These are phyloP conservation scores for Vulpes vulpes DNA, from an alignment of 2,113 vertebrate genomes.

Conservation along the genomic window DNA sequence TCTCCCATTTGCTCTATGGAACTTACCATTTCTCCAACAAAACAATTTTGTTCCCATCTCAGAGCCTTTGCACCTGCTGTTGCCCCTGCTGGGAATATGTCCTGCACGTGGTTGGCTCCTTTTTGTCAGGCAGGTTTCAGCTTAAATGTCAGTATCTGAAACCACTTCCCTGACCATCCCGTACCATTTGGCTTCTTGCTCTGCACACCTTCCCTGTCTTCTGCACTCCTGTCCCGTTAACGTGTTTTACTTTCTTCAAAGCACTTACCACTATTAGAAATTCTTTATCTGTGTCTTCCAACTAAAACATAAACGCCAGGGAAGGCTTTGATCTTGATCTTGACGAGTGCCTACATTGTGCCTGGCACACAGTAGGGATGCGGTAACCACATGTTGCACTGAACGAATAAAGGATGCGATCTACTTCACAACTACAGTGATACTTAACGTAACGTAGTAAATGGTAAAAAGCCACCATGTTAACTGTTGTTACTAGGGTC, in stretches of 20 bases:
- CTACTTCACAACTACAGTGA: neutral
- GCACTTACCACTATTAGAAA: neutral
- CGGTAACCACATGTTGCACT: neutral
- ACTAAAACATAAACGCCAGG: conserved; percentile 25
- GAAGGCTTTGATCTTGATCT: conserved; percentile 5
- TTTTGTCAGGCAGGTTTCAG: neutral
- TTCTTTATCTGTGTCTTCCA: neutral
- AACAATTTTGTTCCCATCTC: neutral
- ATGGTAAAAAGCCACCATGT: neutral
- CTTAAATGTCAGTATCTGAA: neutral
- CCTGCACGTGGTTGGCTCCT: neutral
- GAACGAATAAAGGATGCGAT: neutral
- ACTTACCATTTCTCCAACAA: conserved; percentile 16
- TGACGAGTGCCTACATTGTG: neutral
- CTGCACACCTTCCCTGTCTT: neutral
- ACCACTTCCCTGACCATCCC: neutral
- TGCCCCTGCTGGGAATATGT: neutral
- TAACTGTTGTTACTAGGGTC: neutral
- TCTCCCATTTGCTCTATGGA: conserved; percentile 7
- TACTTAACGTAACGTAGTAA: neutral
- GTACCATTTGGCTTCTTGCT: neutral
- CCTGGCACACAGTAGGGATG: neutral
- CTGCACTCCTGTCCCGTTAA: neutral
- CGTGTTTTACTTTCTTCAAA: neutral
- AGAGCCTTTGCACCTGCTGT: neutral